These are phyloP conservation scores for Caenorhabditis doughertyi DNA, from an alignment of 2,888 invertebrate species.

Conservation along the genomic window DNA sequence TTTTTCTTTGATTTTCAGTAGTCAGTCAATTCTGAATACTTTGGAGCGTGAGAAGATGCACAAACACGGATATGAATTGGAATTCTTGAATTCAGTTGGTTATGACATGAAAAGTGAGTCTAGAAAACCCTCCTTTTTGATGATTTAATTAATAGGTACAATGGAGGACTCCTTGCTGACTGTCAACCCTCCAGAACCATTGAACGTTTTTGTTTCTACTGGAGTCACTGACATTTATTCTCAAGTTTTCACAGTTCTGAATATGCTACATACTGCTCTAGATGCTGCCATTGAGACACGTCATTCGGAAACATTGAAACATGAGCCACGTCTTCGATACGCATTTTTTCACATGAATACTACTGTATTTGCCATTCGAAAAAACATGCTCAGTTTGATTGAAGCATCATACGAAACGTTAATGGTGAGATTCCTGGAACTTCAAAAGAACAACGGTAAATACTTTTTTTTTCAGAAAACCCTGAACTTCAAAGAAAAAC, in stretches of 20 bases:
- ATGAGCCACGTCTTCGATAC: constrained; percentile 58
- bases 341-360: constrained; percentile 61
- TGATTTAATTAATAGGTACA: constrained; percentile 17
- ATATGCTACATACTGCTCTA: constrained; percentile 51
- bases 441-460: not conserved
- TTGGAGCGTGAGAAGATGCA: constrained; percentile 41
- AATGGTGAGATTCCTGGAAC: constrained; percentile 6
- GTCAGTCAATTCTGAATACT: constrained; percentile 23
- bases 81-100: constrained; percentile 49
- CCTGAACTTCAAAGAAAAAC: constrained; percentile 3
- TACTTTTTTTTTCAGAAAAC: constrained; percentile 35
- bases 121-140: not conserved
- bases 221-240: constrained; percentile 48
- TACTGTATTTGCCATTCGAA: constrained; percentile 54
- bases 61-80: constrained; percentile 40
- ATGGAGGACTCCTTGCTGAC: constrained; percentile 32
- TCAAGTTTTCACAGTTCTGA: constrained; percentile 54
- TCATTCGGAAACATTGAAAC: constrained; percentile 47
- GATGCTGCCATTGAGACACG: constrained; percentile 53
- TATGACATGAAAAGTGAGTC: constrained; percentile 44
- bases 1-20: constrained; percentile 16
- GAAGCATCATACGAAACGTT: constrained; percentile 53
- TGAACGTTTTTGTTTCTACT: constrained; percentile 52
- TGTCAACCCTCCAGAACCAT: constrained; percentile 46
- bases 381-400: constrained; percentile 55